Evolutionary conservation across 1,140 invertebrate genomes (phyloP).

Genomic region (Sesamia nonagrioides): DNA sequence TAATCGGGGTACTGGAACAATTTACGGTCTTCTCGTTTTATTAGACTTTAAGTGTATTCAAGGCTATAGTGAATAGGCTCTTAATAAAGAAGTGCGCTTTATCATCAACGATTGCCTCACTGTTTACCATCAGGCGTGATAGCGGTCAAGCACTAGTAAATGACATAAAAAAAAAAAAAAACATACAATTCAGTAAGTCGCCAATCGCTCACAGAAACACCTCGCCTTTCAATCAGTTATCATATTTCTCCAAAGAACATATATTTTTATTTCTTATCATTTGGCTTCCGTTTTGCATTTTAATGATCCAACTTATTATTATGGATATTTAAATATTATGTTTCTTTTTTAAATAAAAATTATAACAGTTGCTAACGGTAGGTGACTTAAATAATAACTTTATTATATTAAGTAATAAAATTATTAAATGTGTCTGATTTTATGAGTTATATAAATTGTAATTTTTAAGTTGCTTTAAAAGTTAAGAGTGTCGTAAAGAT

Average conservation of each 20-base stretch:
- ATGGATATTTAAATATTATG: conserved; percentile 32
- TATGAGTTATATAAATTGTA: conserved; percentile 25
- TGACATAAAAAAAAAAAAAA: too few relatives aligned
- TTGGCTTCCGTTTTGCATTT: conserved; percentile 53
- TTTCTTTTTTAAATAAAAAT: conserved; percentile 20
- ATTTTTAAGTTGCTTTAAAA: conserved; percentile 6
- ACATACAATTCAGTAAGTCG: too few relatives aligned
- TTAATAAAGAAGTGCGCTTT: too few relatives aligned
- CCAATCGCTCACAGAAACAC: conserved; percentile 1
- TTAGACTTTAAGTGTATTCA: too few relatives aligned
- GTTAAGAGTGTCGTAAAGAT: conserved; percentile 18
- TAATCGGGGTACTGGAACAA: too few relatives aligned
- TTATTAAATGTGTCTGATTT: conserved; percentile 28
- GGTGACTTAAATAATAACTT: conserved; percentile 33
- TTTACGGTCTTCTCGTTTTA: too few relatives aligned
- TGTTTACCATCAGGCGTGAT: too few relatives aligned
- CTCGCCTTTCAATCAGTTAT: conserved; percentile 3
- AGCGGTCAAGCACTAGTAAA: too few relatives aligned
- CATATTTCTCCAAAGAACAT: conserved; percentile 41
- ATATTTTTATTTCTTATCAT: conserved; percentile 51
- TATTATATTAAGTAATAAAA: conserved; percentile 29
- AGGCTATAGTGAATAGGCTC: too few relatives aligned
- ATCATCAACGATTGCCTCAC: too few relatives aligned
- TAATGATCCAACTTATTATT: conserved; percentile 43
- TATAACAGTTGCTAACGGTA: conserved; percentile 15